Conservation (phyloP, 2,113 vertebrate species). For the Scomber japonicus region DNA sequence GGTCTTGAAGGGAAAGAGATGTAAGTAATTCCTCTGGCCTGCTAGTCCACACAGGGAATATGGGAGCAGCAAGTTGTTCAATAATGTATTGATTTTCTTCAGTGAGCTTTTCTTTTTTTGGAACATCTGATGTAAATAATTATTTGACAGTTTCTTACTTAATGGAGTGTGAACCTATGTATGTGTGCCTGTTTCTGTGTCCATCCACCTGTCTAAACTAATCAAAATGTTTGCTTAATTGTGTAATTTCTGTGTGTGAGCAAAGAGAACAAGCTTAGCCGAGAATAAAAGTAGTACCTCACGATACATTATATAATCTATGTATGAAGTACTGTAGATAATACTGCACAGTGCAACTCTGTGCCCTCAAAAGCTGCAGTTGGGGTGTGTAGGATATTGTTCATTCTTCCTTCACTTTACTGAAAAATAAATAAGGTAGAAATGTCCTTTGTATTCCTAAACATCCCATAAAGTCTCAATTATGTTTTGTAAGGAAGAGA, state of each 20-base stretch:
- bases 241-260: background rate
- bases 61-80: slow-evolving; percentile 56
- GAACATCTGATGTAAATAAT: slow-evolving; percentile 47
- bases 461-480: background rate
- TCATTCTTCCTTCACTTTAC: background rate
- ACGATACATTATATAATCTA: background rate
- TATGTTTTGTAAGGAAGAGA: background rate
- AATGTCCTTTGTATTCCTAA: background rate
- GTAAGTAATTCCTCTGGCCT: slow-evolving; percentile 65
- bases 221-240: background rate
- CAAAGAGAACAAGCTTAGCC: too few relatives aligned
- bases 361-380: background rate
- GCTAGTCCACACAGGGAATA: slow-evolving; percentile 46
- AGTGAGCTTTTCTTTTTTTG: slow-evolving; percentile 42
- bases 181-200: background rate
- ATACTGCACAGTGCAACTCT: background rate
- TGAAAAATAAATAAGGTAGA: background rate
- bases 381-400: background rate
- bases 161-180: slow-evolving; percentile 1
- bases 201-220: background rate
- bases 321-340: background rate
- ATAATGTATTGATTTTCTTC: slow-evolving; percentile 73
- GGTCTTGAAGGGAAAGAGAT: slow-evolving; percentile 57
- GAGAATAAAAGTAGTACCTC: too few relatives aligned
- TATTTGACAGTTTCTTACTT: slow-evolving; percentile 42